These are phyloP conservation scores for Bombus polaris DNA, from an alignment of 1,140 invertebrate species.

Conservation along the genomic window DNA sequence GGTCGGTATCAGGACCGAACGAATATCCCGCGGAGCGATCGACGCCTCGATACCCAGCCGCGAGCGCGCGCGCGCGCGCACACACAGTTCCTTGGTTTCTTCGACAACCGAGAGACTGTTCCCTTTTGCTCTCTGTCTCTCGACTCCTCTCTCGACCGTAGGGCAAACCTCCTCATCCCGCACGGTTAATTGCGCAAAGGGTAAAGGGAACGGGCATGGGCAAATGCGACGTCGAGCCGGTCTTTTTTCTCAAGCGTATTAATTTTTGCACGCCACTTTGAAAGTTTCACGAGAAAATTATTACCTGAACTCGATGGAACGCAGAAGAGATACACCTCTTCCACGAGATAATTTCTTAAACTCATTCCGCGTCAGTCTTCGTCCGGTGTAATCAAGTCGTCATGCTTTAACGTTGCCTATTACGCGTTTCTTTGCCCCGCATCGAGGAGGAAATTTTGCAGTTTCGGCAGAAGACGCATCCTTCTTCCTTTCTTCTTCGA, in stretches of 20 bases:
- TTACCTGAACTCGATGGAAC: constrained; percentile 30
- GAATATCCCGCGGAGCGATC: constrained; percentile 27
- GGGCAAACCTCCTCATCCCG: background rate
- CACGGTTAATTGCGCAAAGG: background rate
- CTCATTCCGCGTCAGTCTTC: constrained; percentile 50
- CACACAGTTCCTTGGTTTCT: constrained; percentile 19
- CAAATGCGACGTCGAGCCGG: background rate
- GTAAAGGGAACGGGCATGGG: background rate
- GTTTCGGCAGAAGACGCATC: constrained; percentile 33
- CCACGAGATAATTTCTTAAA: constrained; percentile 51
- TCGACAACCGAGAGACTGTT: constrained; percentile 2
- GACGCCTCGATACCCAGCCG: constrained; percentile 23
- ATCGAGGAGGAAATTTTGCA: constrained; percentile 18
- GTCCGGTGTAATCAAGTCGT: constrained; percentile 57
- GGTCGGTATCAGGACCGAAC: constrained; percentile 5
- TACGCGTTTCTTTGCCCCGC: constrained; percentile 38
- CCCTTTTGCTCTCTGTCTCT: background rate
- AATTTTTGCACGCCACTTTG: constrained; percentile 52
- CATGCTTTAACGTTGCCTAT: constrained; percentile 51
- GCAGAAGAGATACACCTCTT: constrained; percentile 21
- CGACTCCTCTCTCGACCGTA: background rate
- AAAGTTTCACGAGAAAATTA: constrained; percentile 46
- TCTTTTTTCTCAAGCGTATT: constrained; percentile 34
- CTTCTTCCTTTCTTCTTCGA: background rate
- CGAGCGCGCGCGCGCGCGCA: constrained; percentile 9